phyloP scores from a whole-genome alignment of 1,140 invertebrate species.

The Trachelipus rathkii region DNA sequence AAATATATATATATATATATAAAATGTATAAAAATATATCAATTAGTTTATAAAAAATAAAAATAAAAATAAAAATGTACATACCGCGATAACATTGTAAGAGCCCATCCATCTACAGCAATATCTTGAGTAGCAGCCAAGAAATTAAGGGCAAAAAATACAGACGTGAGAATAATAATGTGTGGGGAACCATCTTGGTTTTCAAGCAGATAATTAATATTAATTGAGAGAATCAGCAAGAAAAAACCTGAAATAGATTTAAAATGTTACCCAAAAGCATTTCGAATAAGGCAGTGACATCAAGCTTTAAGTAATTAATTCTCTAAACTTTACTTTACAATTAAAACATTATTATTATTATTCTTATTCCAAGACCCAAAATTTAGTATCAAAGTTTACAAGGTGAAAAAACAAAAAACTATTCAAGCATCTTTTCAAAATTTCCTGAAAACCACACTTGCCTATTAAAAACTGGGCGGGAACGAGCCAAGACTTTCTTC shows the following conservation, averaged over 20 bases:
- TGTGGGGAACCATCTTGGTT: conserved; percentile 58
- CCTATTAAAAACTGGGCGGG: conserved; percentile 74
- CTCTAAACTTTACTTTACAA: too few relatives aligned
- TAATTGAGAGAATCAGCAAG: conserved; percentile 75
- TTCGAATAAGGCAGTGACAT: too few relatives aligned
- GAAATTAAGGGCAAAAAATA: conserved; percentile 92
- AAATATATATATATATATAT: too few relatives aligned
- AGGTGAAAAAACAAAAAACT: too few relatives aligned
- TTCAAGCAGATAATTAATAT: conserved; percentile 71
- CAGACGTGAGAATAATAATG: conserved; percentile 71
- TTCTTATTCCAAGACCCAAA: too few relatives aligned
- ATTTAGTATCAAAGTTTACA: too few relatives aligned
- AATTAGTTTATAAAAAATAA: too few relatives aligned
- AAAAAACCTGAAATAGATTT: conserved; percentile 55
- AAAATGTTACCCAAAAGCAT: neutral
- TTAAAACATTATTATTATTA: too few relatives aligned
- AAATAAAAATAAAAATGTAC: conserved; percentile 51
- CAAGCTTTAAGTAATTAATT: too few relatives aligned
- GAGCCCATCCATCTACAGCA: conserved; percentile 98
- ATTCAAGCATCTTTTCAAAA: too few relatives aligned
- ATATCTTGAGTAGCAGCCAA: conserved; percentile 98
- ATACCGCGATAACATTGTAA: conserved; percentile 89
- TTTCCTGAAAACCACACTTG: conserved; percentile 46
- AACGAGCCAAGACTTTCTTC: conserved; percentile 95
- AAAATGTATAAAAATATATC: too few relatives aligned